A percentile compares a stretch with the other conserved stretches of the same genome.
Conservation (phyloP, 2,113 vertebrate genomes). For the Pogonocichla stellata region DNA sequence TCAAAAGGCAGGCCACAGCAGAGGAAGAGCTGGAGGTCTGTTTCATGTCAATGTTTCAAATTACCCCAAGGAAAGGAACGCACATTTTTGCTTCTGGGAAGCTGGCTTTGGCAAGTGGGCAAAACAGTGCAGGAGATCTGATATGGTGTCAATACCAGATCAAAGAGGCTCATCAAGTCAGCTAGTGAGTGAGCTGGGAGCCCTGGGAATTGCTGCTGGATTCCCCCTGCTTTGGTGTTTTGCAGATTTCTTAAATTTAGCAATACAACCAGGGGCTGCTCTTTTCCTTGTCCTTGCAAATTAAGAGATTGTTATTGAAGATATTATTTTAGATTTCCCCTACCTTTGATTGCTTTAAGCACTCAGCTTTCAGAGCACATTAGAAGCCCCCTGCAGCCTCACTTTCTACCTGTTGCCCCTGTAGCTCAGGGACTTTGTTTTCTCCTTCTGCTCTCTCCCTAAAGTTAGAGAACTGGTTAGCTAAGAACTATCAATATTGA, state of each 20-base stretch:
- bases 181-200: neutral
- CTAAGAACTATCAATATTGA: neutral
- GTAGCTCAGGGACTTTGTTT: neutral
- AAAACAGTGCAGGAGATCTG: slow-evolving; percentile 25
- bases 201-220: slow-evolving; percentile 64
- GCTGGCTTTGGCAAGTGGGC: slow-evolving; percentile 34
- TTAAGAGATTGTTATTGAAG: neutral
- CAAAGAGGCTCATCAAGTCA: slow-evolving; percentile 57
- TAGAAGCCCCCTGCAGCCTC: neutral
- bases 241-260: slow-evolving; percentile 7
- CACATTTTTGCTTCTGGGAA: slow-evolving; percentile 24
- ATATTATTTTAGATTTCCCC: neutral
- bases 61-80: slow-evolving; percentile 33
- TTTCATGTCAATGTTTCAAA: slow-evolving; percentile 52
- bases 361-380: neutral
- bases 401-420: neutral
- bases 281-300: neutral
- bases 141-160: slow-evolving; percentile 57
- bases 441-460: neutral
- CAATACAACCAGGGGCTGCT: neutral
- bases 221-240: slow-evolving; percentile 4
- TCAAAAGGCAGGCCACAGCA: neutral
- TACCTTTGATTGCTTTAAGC: neutral
- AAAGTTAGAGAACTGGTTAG: neutral
- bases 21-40: slow-evolving; percentile 24